These are phyloP conservation scores for Nerophis ophidion DNA, from an alignment of 2,113 vertebrate species.

Conservation along the genomic window DNA sequence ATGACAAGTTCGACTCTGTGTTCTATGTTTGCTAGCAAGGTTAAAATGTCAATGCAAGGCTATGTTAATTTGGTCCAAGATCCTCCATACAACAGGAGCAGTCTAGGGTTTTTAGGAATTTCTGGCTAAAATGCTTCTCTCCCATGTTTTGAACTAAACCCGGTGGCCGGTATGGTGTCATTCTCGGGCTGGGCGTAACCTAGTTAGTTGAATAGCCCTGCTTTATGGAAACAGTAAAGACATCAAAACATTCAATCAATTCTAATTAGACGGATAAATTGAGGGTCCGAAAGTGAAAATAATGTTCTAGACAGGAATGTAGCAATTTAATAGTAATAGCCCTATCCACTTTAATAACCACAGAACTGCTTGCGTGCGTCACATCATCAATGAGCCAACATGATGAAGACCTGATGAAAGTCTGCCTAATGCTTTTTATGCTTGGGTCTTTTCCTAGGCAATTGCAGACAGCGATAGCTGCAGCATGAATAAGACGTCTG, in stretches of 20 bases:
- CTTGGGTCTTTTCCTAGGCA: not conserved
- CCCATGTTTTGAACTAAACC: no score
- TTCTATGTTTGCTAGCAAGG: no score
- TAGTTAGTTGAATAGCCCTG: no score
- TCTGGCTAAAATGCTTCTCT: no score
- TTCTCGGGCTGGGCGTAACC: no score
- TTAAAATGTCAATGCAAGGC: no score
- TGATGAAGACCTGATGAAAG: slow-evolving; percentile 8
- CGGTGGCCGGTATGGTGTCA: no score
- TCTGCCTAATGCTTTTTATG: not conserved
- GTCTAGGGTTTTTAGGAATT: no score
- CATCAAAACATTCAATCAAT: not conserved
- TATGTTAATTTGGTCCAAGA: no score
- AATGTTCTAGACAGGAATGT: not conserved
- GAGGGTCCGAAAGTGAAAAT: not conserved
- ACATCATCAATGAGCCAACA: slow-evolving; percentile 13
- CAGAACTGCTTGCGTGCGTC: not conserved
- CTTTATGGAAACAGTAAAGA: not conserved
- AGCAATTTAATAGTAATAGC: not conserved
- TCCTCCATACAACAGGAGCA: no score
- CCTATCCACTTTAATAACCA: slow-evolving; percentile 3
- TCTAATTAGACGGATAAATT: not conserved
- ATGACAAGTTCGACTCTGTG: no score
- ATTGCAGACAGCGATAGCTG: not conserved
- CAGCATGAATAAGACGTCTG: not conserved